Evolutionary conservation across 2,113 vertebrate genomes (phyloP), one percentile per base, ranked within the genome.

Genomic region (Plecturocebus donacophilus): DNA sequence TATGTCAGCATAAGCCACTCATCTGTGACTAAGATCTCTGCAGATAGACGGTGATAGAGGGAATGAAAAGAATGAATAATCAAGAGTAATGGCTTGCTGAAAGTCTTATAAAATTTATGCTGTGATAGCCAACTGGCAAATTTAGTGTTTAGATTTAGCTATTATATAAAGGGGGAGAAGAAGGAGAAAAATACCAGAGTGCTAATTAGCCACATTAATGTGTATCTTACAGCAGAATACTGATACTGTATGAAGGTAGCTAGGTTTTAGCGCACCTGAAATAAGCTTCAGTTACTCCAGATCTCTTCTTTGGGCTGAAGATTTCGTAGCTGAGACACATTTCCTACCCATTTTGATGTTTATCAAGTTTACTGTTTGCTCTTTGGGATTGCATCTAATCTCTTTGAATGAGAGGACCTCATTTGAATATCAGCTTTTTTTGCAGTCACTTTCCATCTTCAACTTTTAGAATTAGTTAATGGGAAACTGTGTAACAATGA

Each of bases 1-100:
- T 21, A 52, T 91, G 38, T 97, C 90, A 87, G 80, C 30, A 38
- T 89, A 84, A 96, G 40, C 27, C 21, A 42, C 56, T 35, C 81
- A 91, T 91, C 80, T 93, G 83, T 96, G 58, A 95, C 90, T 86
- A 83, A 76, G 47, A 81, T 89, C 45, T 82, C 52, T 89, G 58
- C 6, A 83, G 77, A 83, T 45, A 93, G 61, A 95, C 75, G 79
- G 49, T 3, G 40, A 79, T 58, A 96, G 68, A 96, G 64, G 49
- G 84, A 89, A 92, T 79, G 35, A 68, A 76, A 89, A 90, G 70
- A 96, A 87, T 82, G 71, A 89, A 45, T 94, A 96, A 92, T 56
- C 87, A 91, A 91, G 73, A 76, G 17, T 87, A 96, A 96, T 91
- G 21, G 64, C 47, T 95, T 71, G 27, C 27, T 87, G 85, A 94